Conservation (phyloP, 2,888 invertebrate species). For the Osmoderma eremita region DNA sequence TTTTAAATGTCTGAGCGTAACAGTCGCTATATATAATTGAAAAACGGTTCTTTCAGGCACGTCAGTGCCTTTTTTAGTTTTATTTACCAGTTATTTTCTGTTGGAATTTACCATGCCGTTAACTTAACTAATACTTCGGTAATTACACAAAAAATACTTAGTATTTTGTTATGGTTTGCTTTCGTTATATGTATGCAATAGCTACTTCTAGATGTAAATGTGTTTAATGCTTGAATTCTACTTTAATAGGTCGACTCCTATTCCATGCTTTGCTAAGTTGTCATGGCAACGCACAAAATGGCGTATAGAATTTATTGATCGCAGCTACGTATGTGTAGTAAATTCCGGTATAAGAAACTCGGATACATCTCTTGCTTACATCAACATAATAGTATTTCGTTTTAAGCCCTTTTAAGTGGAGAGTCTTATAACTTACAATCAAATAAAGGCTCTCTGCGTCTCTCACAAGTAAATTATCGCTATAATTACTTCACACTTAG, state of each 20-base stretch:
- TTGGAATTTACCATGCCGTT: conserved; percentile 17
- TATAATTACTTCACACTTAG: neutral
- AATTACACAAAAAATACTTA: no score
- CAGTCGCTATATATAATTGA: conserved; percentile 39
- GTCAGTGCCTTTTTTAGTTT: conserved; percentile 8
- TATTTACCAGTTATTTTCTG: neutral
- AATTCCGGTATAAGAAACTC: conserved; percentile 2
- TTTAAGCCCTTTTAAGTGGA: neutral
- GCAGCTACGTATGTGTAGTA: neutral
- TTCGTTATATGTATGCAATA: no score
- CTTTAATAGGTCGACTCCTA: no score
- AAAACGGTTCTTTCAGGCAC: conserved; percentile 34
- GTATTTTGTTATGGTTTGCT: neutral
- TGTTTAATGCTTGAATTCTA: no score
- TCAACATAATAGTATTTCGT: neutral
- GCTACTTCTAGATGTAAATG: no score
- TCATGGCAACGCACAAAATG: conserved; percentile 23
- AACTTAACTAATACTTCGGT: neutral
- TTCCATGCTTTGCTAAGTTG: neutral
- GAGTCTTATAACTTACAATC: neutral
- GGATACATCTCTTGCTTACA: neutral
- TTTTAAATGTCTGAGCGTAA: conserved; percentile 46
- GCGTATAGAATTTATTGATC: conserved; percentile 29
- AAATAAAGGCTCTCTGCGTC: neutral
- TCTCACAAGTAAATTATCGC: neutral